These are phyloP conservation scores for Eupsilia transversa DNA, from an alignment of 2,888 invertebrate genomes.

Conservation along the genomic window DNA sequence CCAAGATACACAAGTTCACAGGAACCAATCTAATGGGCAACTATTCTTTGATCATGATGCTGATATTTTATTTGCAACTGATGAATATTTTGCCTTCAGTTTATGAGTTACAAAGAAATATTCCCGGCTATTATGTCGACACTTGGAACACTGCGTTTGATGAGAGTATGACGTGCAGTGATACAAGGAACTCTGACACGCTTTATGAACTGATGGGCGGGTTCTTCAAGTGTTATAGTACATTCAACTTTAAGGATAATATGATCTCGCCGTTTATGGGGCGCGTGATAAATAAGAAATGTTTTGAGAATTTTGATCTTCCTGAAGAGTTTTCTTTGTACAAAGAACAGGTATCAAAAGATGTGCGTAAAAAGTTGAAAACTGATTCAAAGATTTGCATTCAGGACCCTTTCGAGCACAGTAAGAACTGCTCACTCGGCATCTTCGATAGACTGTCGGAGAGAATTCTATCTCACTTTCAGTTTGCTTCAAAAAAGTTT, in stretches of 20 bases:
- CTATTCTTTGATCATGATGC: constrained; percentile 92
- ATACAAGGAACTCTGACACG: constrained; percentile 71
- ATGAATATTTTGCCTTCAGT: constrained; percentile 90
- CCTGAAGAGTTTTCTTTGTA: constrained; percentile 82
- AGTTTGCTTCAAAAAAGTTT: constrained; percentile 68
- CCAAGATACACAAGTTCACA: constrained; percentile 91
- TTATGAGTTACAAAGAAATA: constrained; percentile 80
- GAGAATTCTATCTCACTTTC: constrained; percentile 65
- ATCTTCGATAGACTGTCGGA: constrained; percentile 69
- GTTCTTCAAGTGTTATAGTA: constrained; percentile 92
- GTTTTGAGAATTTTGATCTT: constrained; percentile 74
- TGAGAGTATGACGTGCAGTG: constrained; percentile 59
- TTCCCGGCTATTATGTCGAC: constrained; percentile 77
- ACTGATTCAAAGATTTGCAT: constrained; percentile 85
- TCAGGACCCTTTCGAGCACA: constrained; percentile 92
- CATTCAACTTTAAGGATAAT: constrained; percentile 88
- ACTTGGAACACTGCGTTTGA: constrained; percentile 91
- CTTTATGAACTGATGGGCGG: constrained; percentile 89
- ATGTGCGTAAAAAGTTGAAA: constrained; percentile 73
- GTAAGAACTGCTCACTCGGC: constrained; percentile 84
- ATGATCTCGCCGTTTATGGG: constrained; percentile 92
- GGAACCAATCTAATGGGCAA: constrained; percentile 91
- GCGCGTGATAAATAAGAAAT: constrained; percentile 77
- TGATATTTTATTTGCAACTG: constrained; percentile 93
- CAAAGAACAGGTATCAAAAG: constrained; percentile 70